Conservation (phyloP, 2,888 invertebrate genomes). For the Tanypteryx hageni region DNA sequence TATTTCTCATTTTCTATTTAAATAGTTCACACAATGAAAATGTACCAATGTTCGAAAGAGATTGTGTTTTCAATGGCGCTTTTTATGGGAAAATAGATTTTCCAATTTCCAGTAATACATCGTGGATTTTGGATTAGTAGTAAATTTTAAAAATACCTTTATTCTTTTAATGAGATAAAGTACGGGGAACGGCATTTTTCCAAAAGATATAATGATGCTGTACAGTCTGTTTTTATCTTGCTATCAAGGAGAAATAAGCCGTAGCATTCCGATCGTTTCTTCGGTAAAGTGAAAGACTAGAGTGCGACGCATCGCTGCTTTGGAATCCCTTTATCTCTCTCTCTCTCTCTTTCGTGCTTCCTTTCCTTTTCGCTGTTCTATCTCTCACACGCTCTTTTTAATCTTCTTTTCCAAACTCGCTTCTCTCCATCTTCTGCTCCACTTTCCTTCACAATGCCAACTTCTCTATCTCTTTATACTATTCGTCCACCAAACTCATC, state of each 20-base stretch:
- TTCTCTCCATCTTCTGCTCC: not conserved
- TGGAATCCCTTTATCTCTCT: not conserved
- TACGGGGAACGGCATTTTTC: slow-evolving; percentile 32
- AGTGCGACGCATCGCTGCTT: slow-evolving; percentile 40
- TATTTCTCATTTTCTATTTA: no score
- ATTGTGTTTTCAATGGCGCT: no score
- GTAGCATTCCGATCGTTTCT: slow-evolving; percentile 10
- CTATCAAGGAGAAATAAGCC: not conserved
- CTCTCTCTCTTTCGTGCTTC: not conserved
- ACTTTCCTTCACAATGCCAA: no score
- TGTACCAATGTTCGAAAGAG: no score
- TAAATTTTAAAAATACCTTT: no score
- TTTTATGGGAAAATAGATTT: no score
- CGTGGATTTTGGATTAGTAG: no score
- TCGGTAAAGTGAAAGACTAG: slow-evolving; percentile 23
- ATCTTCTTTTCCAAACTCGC: slow-evolving; percentile 3
- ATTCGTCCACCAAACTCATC: no score
- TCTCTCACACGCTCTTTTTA: not conserved
- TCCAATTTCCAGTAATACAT: no score
- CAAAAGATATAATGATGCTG: slow-evolving; percentile 5
- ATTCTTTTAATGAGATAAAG: no score
- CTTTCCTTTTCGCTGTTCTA: not conserved
- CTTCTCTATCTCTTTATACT: no score
- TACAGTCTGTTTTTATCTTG: not conserved
- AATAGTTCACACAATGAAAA: no score